Evolutionary conservation across 2,888 invertebrate species (phyloP), one percentile per base, ranked within the genome.

Genomic region (Lycophotia porphyrea): DNA sequence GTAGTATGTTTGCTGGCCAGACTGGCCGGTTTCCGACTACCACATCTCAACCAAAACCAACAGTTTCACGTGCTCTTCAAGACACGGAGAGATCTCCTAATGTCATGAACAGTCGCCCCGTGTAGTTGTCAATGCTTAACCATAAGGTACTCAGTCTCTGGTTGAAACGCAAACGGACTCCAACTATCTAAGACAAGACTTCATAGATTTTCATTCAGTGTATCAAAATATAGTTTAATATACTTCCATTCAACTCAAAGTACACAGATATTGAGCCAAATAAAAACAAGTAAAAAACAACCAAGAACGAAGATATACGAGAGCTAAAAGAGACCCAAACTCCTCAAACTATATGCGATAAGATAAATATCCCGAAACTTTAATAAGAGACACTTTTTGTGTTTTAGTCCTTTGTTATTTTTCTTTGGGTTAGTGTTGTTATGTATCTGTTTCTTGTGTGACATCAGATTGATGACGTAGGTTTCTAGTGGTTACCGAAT

Each of bases 351-450:
- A 73, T 60, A 15, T n/a, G 18, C 34, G 72, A 72, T 72, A 72
- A 86, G 83, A 85, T 80, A 83, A 76, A 86, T 73, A 79, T 69
- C 74, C 74, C 58, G 61, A 76, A 70, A 78, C 78, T 79, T 84
- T 63, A 39, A 63, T 79, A 78, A 60, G 74, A 44, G 31, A 72
- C 58, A 63, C 36, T 71, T 82, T 65, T 72, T 63, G 47, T 74
- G 75, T 63, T 72, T 80, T 44, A 42, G 27, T 58, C 67, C n/a
- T 68, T 58, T 74, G 42, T 18, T 47, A 49, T 52, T n/a, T 55
- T 68, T 49, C 4, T n/a, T 52, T 44, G 5, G 7, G 61, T 5
- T 31, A 36, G 49, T 76, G 52, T 76, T 76, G 27, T 63, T 78
- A 21, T n/a, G 1, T 39, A 49, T 42, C 13, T 21, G 9, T 58